A percentile compares a stretch with the other conserved stretches of the same genome.
These are phyloP conservation scores for Lottia scabra DNA, from an alignment of 2,888 invertebrate species.

Conservation along the genomic window DNA sequence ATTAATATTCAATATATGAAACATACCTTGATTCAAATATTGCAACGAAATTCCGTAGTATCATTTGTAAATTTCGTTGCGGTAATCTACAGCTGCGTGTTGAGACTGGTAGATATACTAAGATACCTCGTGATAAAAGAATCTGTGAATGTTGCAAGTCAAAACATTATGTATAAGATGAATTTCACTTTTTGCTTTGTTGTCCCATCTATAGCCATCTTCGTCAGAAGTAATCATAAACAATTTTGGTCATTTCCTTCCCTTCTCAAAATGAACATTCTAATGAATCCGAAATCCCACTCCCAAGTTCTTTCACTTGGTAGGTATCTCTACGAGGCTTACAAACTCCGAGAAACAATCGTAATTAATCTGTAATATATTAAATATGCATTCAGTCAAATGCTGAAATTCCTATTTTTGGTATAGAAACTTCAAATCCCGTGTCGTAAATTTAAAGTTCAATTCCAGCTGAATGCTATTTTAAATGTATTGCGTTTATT, in stretches of 20 bases:
- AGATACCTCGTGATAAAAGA: background rate
- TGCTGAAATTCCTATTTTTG: too few species aligned
- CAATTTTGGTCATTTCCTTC: background rate
- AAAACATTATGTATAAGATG: background rate
- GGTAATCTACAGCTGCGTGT: background rate
- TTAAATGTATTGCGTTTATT: too few species aligned
- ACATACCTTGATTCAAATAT: background rate
- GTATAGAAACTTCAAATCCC: too few species aligned
- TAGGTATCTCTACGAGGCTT: background rate
- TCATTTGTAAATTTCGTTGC: background rate
- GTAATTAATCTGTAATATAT: too few species aligned
- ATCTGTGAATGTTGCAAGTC: background rate
- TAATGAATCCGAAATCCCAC: background rate
- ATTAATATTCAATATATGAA: background rate
- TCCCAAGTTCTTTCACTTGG: background rate
- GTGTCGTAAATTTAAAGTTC: too few species aligned
- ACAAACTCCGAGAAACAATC: background rate
- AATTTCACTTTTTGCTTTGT: background rate
- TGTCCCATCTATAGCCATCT: background rate
- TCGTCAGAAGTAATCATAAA: too few species aligned
- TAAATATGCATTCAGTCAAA: too few species aligned
- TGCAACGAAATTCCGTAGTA: background rate
- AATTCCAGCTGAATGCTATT: too few species aligned
- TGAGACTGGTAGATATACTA: background rate
- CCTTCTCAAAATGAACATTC: background rate